phyloP scores from a whole-genome alignment of 2,888 invertebrate species.

The Embidobia sp. region DNA sequence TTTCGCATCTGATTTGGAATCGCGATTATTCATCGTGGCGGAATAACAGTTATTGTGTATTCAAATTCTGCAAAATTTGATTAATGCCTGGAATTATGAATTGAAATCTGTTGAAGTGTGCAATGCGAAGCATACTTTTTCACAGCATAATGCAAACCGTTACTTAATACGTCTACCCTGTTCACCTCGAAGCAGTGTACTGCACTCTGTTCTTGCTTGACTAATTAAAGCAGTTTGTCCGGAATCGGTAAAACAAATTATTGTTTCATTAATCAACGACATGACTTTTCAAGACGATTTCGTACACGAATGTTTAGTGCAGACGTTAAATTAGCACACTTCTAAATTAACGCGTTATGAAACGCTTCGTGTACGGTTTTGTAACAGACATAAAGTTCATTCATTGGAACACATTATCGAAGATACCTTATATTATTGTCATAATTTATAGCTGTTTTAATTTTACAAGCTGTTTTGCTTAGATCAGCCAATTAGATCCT shows the following conservation, averaged over 20 bases:
- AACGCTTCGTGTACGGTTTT: neutral
- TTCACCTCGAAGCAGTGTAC: slow-evolving; percentile 54
- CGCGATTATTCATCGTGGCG: slow-evolving; percentile 10
- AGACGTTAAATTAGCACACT: no score
- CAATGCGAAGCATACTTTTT: slow-evolving; percentile 6
- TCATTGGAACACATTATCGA: no score
- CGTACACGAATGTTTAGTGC: neutral
- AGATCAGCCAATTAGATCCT: no score
- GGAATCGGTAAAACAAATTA: slow-evolving; percentile 31
- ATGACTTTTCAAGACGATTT: slow-evolving; percentile 14
- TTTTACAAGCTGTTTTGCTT: no score
- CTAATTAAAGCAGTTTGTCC: slow-evolving; percentile 40
- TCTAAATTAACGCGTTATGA: no score
- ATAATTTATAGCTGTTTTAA: no score
- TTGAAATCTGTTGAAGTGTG: neutral
- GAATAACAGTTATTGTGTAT: slow-evolving; percentile 18
- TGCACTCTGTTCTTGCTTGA: slow-evolving; percentile 45
- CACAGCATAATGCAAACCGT: slow-evolving; percentile 37
- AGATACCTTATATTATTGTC: no score
- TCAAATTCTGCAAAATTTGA: slow-evolving; percentile 7
- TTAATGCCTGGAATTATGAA: slow-evolving; percentile 1
- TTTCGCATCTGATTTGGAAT: neutral
- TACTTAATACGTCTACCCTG: slow-evolving; percentile 44
- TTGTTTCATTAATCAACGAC: slow-evolving; percentile 26
- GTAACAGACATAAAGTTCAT: neutral